A percentile compares a stretch with the other conserved stretches of the same genome.
phyloP scores from a whole-genome alignment of 2,797 vertebrate genomes.

The Anguilla marmorata region DNA sequence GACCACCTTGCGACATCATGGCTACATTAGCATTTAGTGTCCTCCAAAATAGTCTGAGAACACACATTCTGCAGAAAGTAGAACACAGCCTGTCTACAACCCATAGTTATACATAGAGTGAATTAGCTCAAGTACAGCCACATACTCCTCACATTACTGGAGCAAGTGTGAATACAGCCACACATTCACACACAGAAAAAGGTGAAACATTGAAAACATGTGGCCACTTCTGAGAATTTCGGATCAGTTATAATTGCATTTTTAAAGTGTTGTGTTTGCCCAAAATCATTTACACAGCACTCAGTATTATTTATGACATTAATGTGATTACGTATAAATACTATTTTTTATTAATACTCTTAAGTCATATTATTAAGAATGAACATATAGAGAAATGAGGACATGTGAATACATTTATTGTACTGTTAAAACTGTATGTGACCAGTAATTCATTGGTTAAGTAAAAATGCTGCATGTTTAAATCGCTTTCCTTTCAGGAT shows the following conservation, averaged over 20 bases:
- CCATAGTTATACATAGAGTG: not conserved
- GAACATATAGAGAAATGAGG: not conserved
- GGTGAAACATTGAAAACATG: not conserved
- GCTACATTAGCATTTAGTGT: not conserved
- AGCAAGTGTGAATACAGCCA: not conserved
- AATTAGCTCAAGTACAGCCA: not conserved
- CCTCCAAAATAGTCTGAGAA: not conserved
- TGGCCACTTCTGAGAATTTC: not conserved
- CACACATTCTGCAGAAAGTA: not conserved
- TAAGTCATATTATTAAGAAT: not conserved
- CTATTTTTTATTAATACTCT: not conserved
- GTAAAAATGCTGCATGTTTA: not conserved
- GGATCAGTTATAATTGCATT: not conserved
- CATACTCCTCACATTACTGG: not conserved
- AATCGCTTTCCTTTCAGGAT: constrained; percentile 70
- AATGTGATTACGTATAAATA: not conserved
- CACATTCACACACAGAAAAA: not conserved
- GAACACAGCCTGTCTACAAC: not conserved
- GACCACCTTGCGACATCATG: not conserved
- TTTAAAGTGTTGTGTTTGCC: not conserved
- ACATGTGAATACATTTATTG: not conserved
- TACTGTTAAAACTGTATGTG: not conserved
- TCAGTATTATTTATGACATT: not conserved
- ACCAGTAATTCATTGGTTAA: not conserved
- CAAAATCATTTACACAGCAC: not conserved